phyloP scores from a whole-genome alignment of 2,113 vertebrate species.

The Ovis canadensis region DNA sequence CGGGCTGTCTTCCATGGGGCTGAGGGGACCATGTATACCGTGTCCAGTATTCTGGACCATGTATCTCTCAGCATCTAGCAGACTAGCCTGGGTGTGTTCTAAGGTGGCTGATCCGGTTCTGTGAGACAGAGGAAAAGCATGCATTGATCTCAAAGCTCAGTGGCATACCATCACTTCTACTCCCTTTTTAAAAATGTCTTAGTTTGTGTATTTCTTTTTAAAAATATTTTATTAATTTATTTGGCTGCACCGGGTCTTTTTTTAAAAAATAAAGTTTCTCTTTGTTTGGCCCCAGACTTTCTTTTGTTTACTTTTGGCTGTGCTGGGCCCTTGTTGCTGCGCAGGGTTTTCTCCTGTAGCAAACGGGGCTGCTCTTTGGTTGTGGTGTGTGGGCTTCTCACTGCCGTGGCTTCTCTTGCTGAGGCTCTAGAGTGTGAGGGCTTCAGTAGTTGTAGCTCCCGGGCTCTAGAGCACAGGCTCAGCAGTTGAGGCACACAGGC shows the following conservation, averaged over 20 bases:
- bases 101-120: too few relatives aligned
- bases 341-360: neutral
- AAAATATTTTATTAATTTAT: neutral
- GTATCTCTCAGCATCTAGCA: neutral
- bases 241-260: neutral
- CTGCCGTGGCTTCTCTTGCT: neutral
- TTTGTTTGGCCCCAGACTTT: neutral
- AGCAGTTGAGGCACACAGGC: neutral
- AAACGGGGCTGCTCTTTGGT: neutral
- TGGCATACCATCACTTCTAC: neutral
- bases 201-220: neutral
- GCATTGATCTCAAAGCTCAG: neutral
- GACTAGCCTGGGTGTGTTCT: neutral
- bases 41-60: neutral
- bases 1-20: neutral
- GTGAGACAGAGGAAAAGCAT: neutral
- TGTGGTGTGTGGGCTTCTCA: neutral
- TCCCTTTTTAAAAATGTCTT: neutral
- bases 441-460: neutral
- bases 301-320: neutral
- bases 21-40: neutral
- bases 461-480: neutral
- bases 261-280: neutral
- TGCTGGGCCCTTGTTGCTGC: neutral
- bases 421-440: neutral